Evolutionary conservation across 2,797 vertebrate species (phyloP), one percentile per base, ranked within the genome.

Genomic region (Acestrorhynchus altus): DNA sequence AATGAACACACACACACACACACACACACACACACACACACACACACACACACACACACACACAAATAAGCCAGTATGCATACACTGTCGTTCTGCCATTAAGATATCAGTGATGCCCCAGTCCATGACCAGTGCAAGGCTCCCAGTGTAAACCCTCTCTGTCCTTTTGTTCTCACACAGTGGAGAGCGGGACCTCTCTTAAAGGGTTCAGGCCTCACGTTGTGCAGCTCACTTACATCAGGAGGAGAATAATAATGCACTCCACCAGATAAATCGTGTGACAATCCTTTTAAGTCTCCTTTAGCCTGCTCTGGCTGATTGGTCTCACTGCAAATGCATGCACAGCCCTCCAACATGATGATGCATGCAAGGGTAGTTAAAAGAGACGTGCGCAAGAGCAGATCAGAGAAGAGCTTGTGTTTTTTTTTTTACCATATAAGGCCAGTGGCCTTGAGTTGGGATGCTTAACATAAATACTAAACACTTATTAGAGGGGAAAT

Each of bases 211-310:
- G 72, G 87, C 86, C 87, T 90, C 89, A 91, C 84, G 83, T 85
- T 89, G 89, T 91, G 89, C 87, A 87, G 86, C 84, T 79, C 82
- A 73, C 87, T 90, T 86, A 88, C 85, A 88, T 90, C 88, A 86
- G 85, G 84, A 79, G 83, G 79, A 90, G 91, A 92, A 92, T 93
- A 92, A 92, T 91, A 92, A 93, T 92, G 89, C 86, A 81, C 12
- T 84, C 78, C 73, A 88, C 72, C 84, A 90, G 87, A 93, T 91
- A 91, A 92, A 89, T 90, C 90, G 84, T 89, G 67, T 91, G 89
- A 87, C 87, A 90, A 92, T 91, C 91, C 89, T 87, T 90, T 94
- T 91, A 90, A 88, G 84, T 78, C 75, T 82, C 63, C 49, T 66
- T 71, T 60, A 84, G 67, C 72, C 83, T 85, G 79, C 64, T 86